A percentile compares a stretch with the other conserved stretches of the same genome.
Evolutionary conservation across 2,797 vertebrate species (phyloP).

Genomic region (Pampus argenteus): DNA sequence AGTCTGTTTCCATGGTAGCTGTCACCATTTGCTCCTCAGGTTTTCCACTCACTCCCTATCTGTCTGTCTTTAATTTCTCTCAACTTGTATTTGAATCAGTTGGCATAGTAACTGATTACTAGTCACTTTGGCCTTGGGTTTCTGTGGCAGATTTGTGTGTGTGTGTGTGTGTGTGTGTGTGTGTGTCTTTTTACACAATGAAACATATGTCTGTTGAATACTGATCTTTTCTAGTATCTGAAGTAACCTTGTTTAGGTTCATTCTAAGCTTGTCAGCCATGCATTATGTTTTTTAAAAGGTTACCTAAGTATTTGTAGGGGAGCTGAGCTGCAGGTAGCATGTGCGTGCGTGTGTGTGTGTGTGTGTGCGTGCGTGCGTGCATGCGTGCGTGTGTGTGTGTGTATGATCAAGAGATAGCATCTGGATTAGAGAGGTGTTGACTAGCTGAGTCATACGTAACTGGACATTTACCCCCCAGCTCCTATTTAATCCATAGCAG

Average conservation of each 20-base stretch:
- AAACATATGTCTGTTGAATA: too few relatives aligned
- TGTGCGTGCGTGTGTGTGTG: neutral
- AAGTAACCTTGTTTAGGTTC: too few relatives aligned
- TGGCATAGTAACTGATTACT: constrained; percentile 68
- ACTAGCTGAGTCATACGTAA: constrained; percentile 56
- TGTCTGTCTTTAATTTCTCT: constrained; percentile 34
- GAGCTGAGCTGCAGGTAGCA: too few relatives aligned
- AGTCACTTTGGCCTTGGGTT: constrained; percentile 24
- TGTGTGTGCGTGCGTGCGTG: neutral
- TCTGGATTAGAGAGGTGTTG: constrained; percentile 42
- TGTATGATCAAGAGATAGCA: constrained; percentile 3
- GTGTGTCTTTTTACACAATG: too few relatives aligned
- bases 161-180: neutral
- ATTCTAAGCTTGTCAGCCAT: too few relatives aligned
- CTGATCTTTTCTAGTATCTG: too few relatives aligned
- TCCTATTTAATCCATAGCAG: constrained; percentile 69
- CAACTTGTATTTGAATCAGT: constrained; percentile 60
- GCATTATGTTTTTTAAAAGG: too few relatives aligned
- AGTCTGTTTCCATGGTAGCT: constrained; percentile 70
- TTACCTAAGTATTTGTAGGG: too few relatives aligned
- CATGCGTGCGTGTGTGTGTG: neutral
- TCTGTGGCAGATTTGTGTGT: neutral
- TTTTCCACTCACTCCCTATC: constrained; percentile 14
- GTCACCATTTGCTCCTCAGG: constrained; percentile 42
- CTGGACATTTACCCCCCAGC: constrained; percentile 57